A percentile compares a stretch with the other conserved stretches of the same genome.
Conservation (phyloP, 2,113 vertebrate species). For the Pitta sordida region DNA sequence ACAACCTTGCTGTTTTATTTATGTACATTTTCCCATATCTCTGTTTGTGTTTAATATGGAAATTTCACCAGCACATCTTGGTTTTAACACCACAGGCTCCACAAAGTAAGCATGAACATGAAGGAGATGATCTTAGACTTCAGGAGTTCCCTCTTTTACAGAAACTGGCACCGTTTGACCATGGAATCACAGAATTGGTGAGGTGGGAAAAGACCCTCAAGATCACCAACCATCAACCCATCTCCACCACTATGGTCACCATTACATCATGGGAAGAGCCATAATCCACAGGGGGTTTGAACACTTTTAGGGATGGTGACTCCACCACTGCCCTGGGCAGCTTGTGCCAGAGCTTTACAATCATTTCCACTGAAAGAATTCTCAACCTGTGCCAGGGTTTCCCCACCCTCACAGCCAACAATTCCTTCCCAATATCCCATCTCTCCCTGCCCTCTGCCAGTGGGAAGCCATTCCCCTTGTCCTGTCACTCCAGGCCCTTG, state of each 20-base stretch:
- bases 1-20: neutral
- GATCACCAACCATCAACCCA: fast-evolving
- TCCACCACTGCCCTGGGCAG: neutral
- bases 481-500: neutral
- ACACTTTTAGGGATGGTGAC: neutral
- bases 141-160: neutral
- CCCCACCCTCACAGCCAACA: fast-evolving
- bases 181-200: neutral
- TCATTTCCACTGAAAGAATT: neutral
- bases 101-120: neutral
- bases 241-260: neutral
- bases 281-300: neutral
- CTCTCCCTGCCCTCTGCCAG: fast-evolving
- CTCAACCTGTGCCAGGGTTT: neutral
- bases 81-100: neutral
- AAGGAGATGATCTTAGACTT: neutral
- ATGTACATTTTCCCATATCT: neutral
- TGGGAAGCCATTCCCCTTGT: neutral
- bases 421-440: neutral
- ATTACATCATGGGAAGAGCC: neutral
- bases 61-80: neutral
- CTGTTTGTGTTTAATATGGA: neutral
- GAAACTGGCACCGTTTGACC: neutral
- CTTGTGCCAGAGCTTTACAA: neutral
- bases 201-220: neutral